Conservation (phyloP, 2,888 invertebrate genomes). For the Oscheius onirici region DNA sequence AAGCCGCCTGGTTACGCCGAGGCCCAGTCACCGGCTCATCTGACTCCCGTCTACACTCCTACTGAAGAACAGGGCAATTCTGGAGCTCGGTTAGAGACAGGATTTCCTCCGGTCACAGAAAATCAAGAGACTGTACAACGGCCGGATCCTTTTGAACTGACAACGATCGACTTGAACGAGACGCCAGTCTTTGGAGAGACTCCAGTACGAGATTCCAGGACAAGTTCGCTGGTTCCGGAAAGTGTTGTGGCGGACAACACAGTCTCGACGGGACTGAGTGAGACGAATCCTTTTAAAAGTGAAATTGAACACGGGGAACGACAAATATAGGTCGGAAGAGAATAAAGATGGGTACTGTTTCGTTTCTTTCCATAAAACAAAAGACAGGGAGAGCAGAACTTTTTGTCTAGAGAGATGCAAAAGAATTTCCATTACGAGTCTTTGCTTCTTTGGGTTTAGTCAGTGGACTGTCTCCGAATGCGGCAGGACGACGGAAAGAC, state of each 20-base stretch:
- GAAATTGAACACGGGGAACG: conserved; percentile 1
- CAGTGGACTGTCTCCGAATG: too few species aligned
- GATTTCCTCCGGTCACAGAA: background rate
- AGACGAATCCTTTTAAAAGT: conserved; percentile 20
- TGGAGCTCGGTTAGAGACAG: background rate
- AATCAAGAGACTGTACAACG: background rate
- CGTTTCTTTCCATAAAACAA: too few species aligned
- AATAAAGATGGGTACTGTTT: too few species aligned
- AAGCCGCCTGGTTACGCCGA: conserved; percentile 25
- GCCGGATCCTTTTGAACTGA: background rate
- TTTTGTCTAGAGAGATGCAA: too few species aligned
- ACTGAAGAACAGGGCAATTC: background rate
- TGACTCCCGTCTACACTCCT: background rate
- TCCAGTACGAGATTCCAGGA: background rate
- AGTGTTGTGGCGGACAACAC: background rate
- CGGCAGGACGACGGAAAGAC: too few species aligned
- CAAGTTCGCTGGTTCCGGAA: background rate
- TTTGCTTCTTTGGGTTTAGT: too few species aligned
- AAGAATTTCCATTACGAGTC: too few species aligned
- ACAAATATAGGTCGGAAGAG: background rate
- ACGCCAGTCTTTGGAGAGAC: background rate
- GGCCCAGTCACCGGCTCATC: background rate
- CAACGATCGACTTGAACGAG: conserved; percentile 6
- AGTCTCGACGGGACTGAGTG: conserved; percentile 12
- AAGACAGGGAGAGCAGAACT: too few species aligned